Conservation (phyloP, 2,797 vertebrate species). For the Lutra lutra region DNA sequence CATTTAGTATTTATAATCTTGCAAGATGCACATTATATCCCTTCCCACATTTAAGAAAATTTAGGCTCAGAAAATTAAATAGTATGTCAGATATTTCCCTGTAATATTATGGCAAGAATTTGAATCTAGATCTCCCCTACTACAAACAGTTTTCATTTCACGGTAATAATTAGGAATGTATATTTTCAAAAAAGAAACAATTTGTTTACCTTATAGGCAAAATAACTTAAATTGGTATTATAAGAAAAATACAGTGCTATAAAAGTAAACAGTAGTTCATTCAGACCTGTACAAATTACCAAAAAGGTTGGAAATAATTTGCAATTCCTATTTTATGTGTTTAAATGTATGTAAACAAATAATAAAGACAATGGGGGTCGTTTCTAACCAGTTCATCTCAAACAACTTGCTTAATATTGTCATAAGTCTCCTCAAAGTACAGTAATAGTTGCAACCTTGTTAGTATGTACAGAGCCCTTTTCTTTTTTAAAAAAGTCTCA, state of each 20-base stretch:
- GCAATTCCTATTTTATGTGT: background rate
- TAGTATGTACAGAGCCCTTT: background rate
- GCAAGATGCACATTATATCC: background rate
- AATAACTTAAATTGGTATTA: background rate
- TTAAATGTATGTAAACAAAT: background rate
- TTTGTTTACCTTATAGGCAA: background rate
- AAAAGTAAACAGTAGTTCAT: constrained; percentile 19
- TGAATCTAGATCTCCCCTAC: background rate
- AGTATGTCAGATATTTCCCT: background rate
- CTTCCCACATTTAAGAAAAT: background rate
- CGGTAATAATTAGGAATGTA: background rate
- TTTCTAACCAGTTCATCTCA: background rate
- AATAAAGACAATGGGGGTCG: background rate
- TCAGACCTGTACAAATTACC: background rate
- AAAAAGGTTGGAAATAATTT: background rate
- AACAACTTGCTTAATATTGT: background rate
- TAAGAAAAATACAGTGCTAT: background rate
- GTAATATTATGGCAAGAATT: background rate
- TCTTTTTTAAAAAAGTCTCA: background rate
- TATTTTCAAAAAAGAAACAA: background rate
- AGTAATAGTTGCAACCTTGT: background rate
- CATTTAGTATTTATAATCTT: background rate
- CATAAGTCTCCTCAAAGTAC: constrained; percentile 13
- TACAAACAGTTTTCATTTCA: constrained; percentile 38
- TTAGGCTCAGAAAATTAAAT: background rate